Base-by-base conservation (phyloP, 2,113 vertebrate species). In the Lota lota region DNA sequence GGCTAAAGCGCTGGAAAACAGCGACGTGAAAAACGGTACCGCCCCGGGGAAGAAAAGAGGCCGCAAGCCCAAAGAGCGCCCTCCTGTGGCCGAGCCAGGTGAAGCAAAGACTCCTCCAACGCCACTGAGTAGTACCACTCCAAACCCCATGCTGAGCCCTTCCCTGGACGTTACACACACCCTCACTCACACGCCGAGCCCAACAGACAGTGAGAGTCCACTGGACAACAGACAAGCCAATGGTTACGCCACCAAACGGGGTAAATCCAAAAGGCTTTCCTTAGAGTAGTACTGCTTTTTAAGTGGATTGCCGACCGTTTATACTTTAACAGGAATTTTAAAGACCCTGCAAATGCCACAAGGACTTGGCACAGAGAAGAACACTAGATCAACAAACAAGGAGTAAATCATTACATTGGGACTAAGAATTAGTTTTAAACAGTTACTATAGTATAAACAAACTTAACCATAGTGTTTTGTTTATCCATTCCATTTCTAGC, bases 21-120 rank as follows among this genome's bases (percentile, higher is more conserved):
- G 83, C 77, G 80, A 89, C 36, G 88, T 92, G 73, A 93, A 92
- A 78, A 94, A 90, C 20, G 89, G 83, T 63, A 86, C 91, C 64
- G 87, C 91, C 22, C 76, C 83, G 0, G 94, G 93, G 51, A 97
- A 94, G 88, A 98, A 95, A 78, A 92, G 96, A 56, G 97, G 95
- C 7, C 94, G 95, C 51, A 99, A 97, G 76, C 95, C 95, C 61
- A 98, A 96, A 88, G 95, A 96, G 74, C 92, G 88, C 22, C 87
- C 88, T 62, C 73, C 76, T 0, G 90, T 91, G 83, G 81, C 58
- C 1, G 66, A 58, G 0, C 68, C 79, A 17, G 68, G 72, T 60
- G 73, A 67, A 51, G 77, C 83, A 87, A 79, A 91, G 80, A 92
- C 88, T 85, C 83, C 86, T 63, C 40, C 51, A 65, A 75, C 40